Evolutionary conservation across 2,797 vertebrate genomes (phyloP).

Genomic region (Acipenser transmontanus): DNA sequence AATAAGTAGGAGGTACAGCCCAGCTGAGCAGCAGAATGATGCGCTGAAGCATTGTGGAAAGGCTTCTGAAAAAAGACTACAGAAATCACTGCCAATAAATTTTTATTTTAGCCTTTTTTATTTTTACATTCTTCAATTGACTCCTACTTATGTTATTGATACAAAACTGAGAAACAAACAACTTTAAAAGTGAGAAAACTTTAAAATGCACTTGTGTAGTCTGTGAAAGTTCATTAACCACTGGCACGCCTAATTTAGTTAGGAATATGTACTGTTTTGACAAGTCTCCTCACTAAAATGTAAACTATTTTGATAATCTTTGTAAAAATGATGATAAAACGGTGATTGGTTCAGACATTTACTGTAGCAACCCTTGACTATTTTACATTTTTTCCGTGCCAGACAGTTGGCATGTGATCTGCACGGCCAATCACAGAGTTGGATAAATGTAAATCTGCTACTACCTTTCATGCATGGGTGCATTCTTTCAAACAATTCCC

Average conservation of each 20-base stretch:
- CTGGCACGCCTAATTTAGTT: no score
- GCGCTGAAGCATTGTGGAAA: background rate
- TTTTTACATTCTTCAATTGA: no score
- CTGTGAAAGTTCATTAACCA: no score
- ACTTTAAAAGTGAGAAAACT: no score
- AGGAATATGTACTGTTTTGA: no score
- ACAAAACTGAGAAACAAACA: no score
- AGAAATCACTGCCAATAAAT: background rate
- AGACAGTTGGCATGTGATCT: slow-evolving; percentile 15
- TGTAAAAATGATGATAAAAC: background rate
- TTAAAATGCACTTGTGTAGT: no score
- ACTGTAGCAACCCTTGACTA: background rate
- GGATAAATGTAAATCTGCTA: background rate
- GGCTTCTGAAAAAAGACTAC: background rate
- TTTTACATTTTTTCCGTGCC: slow-evolving; percentile 5
- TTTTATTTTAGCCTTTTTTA: no score
- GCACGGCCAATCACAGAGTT: slow-evolving; percentile 6
- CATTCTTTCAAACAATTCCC: background rate
- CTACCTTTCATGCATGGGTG: no score
- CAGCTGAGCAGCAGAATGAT: background rate
- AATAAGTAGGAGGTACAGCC: background rate
- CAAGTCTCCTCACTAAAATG: no score
- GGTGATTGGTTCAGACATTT: slow-evolving; percentile 7
- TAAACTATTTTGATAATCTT: slow-evolving; percentile 11
- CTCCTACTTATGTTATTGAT: no score